Evolutionary conservation across 1,140 invertebrate genomes (phyloP), one percentile per base, ranked within the genome.

Genomic region (Eufriesea mexicana): DNA sequence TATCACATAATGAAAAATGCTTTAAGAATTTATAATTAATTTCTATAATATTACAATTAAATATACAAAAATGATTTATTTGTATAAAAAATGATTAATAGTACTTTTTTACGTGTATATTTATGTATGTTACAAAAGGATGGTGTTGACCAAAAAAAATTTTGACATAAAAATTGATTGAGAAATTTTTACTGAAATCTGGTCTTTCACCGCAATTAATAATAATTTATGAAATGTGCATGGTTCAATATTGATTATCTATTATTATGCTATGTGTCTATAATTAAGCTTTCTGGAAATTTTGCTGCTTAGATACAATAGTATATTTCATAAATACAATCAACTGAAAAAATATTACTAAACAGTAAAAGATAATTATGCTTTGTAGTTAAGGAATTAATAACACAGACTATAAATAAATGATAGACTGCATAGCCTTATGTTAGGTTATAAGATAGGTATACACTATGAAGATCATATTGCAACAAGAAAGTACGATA

Each of bases 301-400:
- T 6, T 49, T 64, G 51, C 18, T 81, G 5, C 59, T 20, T 10
- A 42, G 5, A 68, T 20, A 75, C 5, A n/a, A 9, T 75, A 12
- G 35, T 35, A 74, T 45, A 23, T 42, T 10, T 0, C 1, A 28
- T 47, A 54, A 55, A 71, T 71, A 45, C 18, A 28, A 54, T 20
- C n/a, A 82, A 76, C 20, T 64, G 9, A 5, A 45, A 47, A 75
- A 35, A 8, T 64, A 45, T 2, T 62, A 73, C 28, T 72, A 47
- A 79, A 66, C 47, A 42, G 49, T 66, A 81, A 74, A 6, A 55
- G 23, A 66, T 35, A n/a, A 59, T 76, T 81, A 81, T 75, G 72
- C 72, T 28, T n/a, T 47, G n/a, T 47, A 18, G 28, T 14, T 16
- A 66, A 75, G 42, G n/a, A 67, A 67, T 45, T 81, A 80, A 23